Evolutionary conservation across 1,140 invertebrate species (phyloP), one percentile per base, ranked within the genome.

Genomic region (Drosophila subobscura): DNA sequence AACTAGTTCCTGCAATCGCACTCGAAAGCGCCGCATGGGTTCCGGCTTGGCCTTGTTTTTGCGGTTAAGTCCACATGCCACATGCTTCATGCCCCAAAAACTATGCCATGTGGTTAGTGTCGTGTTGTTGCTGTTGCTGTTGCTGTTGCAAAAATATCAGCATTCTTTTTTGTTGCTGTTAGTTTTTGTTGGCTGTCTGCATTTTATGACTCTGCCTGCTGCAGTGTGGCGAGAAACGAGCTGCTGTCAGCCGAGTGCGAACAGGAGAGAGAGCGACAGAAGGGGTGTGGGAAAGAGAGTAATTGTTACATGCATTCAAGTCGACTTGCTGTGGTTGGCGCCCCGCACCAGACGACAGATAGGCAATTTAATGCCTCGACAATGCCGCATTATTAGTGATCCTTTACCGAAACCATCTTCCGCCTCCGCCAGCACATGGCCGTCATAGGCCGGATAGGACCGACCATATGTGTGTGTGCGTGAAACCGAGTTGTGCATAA

Each of bases 401-500:
- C 72, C 52, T 64, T 58, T 37, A 12, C 33, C 33, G 33, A 4
- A 37, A 42, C 61, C 29, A 27, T 20, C 27, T 22, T 51, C 6
- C 16, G 20, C 12, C n/a, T 20, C 51, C 27, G 23, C n/a, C 8
- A 29, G 22, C 14, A 8, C 14, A 2, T 16, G 12, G 22, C 20
- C 16, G 40, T 14, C n/a, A 14, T n/a, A 20, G 16, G 29, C 29
- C 29, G 29, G 29, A 29, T 29, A 29, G 29, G 29, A 33, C 3
- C 10, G 29, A 8, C 29, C 7, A 10, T 37, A 25, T 57, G n/a
- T 61, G 54, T 71, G 70, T n/a, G n/a, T n/a, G n/a, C n/a, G n/a
- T 58, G 74, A 70, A 65, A 56, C 52, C 79, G 56, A 68, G 81
- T 67, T 81, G 79, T 86, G 81, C 81, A 86, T 86, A 86, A 86